phyloP scores from a whole-genome alignment of 2,113 vertebrate species.

The Onychostruthus taczanowskii region DNA sequence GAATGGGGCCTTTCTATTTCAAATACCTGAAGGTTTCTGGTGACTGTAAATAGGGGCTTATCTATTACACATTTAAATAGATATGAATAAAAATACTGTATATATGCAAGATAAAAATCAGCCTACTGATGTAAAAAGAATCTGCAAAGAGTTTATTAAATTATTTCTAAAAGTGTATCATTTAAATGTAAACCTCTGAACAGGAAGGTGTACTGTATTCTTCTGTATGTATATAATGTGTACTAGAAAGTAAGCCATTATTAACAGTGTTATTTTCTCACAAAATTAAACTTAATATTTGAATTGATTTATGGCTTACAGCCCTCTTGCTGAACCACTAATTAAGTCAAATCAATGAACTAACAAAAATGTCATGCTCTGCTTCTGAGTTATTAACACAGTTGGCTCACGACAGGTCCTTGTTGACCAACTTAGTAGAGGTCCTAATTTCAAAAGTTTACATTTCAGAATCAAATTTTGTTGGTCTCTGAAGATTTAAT shows the following conservation, averaged over 20 bases:
- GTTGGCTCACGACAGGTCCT: not conserved
- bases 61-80: constrained; percentile 21
- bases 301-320: constrained; percentile 61
- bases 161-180: constrained; percentile 63
- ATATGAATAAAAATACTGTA: constrained; percentile 22
- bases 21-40: not conserved
- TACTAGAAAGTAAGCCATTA: constrained; percentile 67
- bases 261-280: constrained; percentile 75
- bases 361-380: constrained; percentile 25
- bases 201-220: constrained; percentile 62
- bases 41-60: constrained; percentile 22
- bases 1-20: not conserved
- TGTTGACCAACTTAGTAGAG: not conserved
- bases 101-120: constrained; percentile 43
- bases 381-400: not conserved
- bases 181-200: constrained; percentile 67
- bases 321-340: constrained; percentile 34
- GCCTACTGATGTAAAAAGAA: constrained; percentile 67
- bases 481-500: not conserved
- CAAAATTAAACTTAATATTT: constrained; percentile 72
- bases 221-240: constrained; percentile 72
- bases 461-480: not conserved
- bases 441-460: not conserved
- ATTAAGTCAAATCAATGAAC: constrained; percentile 75
- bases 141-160: constrained; percentile 69